Evolutionary conservation across 2,888 invertebrate genomes (phyloP).

Genomic region (Brachypalpus laphriformis): DNA sequence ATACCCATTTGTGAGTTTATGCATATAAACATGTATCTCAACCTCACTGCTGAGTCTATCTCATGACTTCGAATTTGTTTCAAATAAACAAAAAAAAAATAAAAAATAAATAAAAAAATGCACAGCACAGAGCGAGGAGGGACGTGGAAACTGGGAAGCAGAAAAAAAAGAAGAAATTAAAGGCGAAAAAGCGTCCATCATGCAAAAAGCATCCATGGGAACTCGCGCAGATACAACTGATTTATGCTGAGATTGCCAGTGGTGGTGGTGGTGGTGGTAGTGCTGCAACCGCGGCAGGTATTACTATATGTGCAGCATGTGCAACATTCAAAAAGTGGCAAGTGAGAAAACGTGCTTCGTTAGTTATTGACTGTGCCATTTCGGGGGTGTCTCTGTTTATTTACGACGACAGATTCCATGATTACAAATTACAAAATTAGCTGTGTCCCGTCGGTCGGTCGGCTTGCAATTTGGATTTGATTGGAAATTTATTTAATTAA

Average conservation of each 20-base stretch:
- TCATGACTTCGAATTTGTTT: constrained; percentile 65
- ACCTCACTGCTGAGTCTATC: constrained; percentile 33
- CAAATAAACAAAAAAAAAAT: constrained; percentile 27
- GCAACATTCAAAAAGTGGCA: constrained; percentile 59
- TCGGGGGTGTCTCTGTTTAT: constrained; percentile 63
- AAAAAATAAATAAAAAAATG: constrained; percentile 7
- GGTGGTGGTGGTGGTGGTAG: constrained; percentile 13
- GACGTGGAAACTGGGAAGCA: not conserved
- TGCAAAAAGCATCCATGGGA: constrained; percentile 73
- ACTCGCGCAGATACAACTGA: constrained; percentile 68
- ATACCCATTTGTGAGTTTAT: constrained; percentile 66
- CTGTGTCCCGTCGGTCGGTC: not conserved
- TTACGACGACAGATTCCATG: constrained; percentile 67
- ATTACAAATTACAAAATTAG: constrained; percentile 70
- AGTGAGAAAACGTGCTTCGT: constrained; percentile 72
- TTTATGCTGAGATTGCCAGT: constrained; percentile 62
- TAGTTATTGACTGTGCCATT: constrained; percentile 65
- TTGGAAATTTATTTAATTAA: constrained; percentile 45
- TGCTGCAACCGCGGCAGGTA: constrained; percentile 12
- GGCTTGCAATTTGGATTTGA: constrained; percentile 40
- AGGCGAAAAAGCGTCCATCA: constrained; percentile 66
- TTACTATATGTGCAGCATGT: constrained; percentile 40
- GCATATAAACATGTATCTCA: constrained; percentile 73
- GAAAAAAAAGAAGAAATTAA: constrained; percentile 22
- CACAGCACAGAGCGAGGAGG: not conserved